Conservation (phyloP, 1,140 invertebrate genomes). For the Dinoponera quadriceps region DNA sequence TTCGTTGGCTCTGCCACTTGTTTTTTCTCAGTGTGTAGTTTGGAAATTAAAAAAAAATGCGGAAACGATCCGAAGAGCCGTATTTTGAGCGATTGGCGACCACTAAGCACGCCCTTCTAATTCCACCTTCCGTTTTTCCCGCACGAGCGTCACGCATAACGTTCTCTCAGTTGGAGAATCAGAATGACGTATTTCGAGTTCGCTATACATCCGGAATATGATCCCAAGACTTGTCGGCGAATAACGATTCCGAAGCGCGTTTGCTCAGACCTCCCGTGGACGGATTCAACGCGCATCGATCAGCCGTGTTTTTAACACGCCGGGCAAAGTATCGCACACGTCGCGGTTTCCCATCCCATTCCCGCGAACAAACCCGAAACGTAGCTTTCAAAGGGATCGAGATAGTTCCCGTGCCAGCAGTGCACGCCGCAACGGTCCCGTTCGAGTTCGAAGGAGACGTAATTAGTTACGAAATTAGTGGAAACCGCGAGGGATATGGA, state of each 20-base stretch:
- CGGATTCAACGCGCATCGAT: neutral
- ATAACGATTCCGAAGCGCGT: slow-evolving; percentile 5
- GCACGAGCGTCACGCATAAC: no score
- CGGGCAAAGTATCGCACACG: slow-evolving; percentile 46
- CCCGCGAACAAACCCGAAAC: slow-evolving; percentile 43
- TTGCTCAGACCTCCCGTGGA: no score
- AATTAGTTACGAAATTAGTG: slow-evolving; percentile 76
- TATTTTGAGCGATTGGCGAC: no score
- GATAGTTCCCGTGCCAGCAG: neutral
- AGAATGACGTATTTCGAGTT: neutral
- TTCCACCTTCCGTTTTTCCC: no score
- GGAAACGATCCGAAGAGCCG: no score
- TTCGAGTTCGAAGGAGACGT: slow-evolving; percentile 66
- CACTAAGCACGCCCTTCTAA: no score
- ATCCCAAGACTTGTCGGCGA: slow-evolving; percentile 4
- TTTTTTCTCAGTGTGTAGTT: no score
- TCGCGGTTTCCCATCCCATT: slow-evolving; percentile 59
- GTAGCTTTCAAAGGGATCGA: slow-evolving; percentile 64
- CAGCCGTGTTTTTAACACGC: slow-evolving; percentile 52
- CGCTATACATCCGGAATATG: neutral
- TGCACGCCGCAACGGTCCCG: slow-evolving; percentile 41
- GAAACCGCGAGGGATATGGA: slow-evolving; percentile 62
- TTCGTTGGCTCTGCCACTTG: no score
- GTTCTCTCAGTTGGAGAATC: no score
- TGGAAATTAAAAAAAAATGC: no score